Conservation (phyloP, 2,113 vertebrate genomes). For the Callithrix jacchus region DNA sequence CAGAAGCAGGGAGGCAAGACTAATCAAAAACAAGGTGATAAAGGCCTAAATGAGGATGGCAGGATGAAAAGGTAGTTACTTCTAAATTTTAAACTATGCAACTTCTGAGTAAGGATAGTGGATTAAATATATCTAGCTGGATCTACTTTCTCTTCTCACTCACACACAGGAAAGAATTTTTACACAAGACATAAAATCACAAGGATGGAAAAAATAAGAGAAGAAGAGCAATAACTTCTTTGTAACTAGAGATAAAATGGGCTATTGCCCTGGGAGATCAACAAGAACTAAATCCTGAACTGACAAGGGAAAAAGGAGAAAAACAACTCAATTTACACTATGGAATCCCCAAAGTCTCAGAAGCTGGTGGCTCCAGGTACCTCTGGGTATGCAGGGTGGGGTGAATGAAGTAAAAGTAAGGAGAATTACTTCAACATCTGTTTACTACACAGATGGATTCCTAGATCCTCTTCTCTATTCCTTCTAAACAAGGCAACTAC, state of each 20-base stretch:
- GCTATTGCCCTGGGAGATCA: not conserved
- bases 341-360: not conserved
- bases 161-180: not conserved
- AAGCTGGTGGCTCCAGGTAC: not conserved
- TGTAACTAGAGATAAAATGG: not conserved
- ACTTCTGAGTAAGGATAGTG: not conserved
- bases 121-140: not conserved
- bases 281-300: not conserved
- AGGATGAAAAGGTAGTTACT: not conserved
- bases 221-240: not conserved
- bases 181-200: not conserved
- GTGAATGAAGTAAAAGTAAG: conserved; percentile 12
- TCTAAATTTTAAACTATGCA: not conserved
- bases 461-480: not conserved
- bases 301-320: conserved; percentile 5
- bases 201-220: not conserved
- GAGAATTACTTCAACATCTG: not conserved
- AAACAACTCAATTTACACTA: not conserved
- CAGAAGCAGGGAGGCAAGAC: not conserved
- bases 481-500: not conserved
- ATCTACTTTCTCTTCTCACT: not conserved
- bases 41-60: not conserved
- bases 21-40: not conserved
- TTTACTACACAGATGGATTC: not conserved
- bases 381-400: fast-evolving